Base-by-base conservation (phyloP, 2,797 vertebrate species). In the Sternarchorhynchus goeldii region DNA sequence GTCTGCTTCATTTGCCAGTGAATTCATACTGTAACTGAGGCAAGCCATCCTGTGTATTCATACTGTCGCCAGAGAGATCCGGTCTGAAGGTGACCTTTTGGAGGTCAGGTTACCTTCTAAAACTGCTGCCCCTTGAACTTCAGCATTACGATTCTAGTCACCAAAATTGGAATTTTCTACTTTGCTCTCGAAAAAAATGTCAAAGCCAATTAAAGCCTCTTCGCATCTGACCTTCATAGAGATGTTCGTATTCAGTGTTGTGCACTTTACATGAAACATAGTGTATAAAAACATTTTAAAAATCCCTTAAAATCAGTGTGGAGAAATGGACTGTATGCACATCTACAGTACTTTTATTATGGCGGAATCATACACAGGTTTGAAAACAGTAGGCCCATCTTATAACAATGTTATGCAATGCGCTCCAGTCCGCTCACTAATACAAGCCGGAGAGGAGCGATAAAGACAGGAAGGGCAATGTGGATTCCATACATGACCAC, bases 381-480 rank as follows among this genome's bases (percentile, higher is more conserved):
- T 50, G 45, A 50, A 10, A 50, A 36, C 6, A 7, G 53, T 34
- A 31, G n/a, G n/a, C 20, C 20, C 50, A 56, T 39, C 16, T 16
- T 59, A 63, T 4, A 32, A 60, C 31, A 73, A 55, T 68, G 73
- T 53, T 75, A 83, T 83, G 60, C 79, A 31, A 12, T 50, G 34
- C 32, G 29, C 20, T 32, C 32, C 58, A 39, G 69, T 39, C 62
- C 79, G 56, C 65, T 73, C 56, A 36, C 32, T 55, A 66, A n/a
- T 18, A 25, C 56, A 20, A 6, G 41, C n/a, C 31, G 34, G 31
- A 45, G 25, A 12, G 50, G 20, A 6, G 16, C 56, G 14, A 17
- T n/a, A 14, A 31, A 58, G 36, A 21, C 25, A 64, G 34, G 45
- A 68, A 41, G 64, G 39, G 8, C 20, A 20, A 12, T 25, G 3